Percentiles rank a stretch among this genome's conserved stretches.
Conservation (phyloP, 2,888 invertebrate genomes). For the Glaucopsyche alexis region DNA sequence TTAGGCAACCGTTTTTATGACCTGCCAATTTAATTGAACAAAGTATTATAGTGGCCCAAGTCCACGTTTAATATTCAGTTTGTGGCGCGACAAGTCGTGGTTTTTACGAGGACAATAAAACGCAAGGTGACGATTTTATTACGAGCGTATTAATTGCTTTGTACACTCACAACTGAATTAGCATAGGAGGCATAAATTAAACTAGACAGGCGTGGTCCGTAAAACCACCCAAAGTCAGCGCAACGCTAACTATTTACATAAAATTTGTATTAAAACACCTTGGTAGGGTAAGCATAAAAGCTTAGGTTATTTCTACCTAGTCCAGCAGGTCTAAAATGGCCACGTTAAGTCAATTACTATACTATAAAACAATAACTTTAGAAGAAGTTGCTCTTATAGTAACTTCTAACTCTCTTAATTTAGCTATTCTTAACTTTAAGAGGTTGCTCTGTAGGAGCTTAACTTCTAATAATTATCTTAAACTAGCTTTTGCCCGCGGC, state of each 20-base stretch:
- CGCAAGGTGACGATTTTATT: slow-evolving; percentile 43
- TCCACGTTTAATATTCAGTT: slow-evolving; percentile 20
- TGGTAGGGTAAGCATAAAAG: neutral
- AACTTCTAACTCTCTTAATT: too few relatives aligned
- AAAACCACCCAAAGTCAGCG: neutral
- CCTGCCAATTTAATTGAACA: slow-evolving; percentile 3
- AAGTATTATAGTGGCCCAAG: neutral
- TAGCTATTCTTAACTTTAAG: too few relatives aligned
- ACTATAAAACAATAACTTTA: too few relatives aligned
- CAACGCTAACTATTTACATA: neutral
- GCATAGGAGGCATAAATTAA: neutral
- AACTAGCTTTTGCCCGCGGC: too few relatives aligned
- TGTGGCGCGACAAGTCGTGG: slow-evolving; percentile 34
- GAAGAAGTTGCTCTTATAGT: too few relatives aligned
- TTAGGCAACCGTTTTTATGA: neutral
- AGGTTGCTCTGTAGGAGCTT: too few relatives aligned
- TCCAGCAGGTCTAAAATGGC: too few relatives aligned
- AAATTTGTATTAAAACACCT: neutral
- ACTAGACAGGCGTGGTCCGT: slow-evolving; percentile 2
- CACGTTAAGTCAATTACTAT: too few relatives aligned
- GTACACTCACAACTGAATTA: slow-evolving; percentile 20
- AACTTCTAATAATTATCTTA: too few relatives aligned
- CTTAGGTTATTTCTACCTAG: too few relatives aligned
- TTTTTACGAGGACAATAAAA: slow-evolving; percentile 62
- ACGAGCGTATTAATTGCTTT: slow-evolving; percentile 48